Evolutionary conservation across 2,113 vertebrate genomes (phyloP).

Genomic region (Hyla sarda): DNA sequence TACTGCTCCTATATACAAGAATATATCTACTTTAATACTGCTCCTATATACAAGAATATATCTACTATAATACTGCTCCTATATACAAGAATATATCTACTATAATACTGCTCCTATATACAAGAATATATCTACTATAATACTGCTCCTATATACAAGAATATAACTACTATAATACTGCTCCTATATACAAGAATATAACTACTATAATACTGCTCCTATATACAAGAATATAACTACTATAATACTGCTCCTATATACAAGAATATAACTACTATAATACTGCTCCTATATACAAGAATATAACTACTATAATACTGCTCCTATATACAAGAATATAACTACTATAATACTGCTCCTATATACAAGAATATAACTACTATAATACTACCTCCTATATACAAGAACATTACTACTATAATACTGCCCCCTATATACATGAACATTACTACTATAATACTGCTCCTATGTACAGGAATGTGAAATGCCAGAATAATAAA

Average conservation of each 20-base stretch:
- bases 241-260: not conserved
- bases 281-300: not conserved
- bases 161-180: conserved; percentile 6
- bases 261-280: conserved; percentile 2
- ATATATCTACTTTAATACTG: not conserved
- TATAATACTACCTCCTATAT: not conserved
- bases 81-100: not conserved
- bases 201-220: not conserved
- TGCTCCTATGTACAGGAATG: not conserved
- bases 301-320: not conserved
- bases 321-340: no score
- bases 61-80: not conserved
- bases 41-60: no score
- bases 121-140: not conserved
- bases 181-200: not conserved
- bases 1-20: not conserved
- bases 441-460: not conserved
- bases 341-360: no score
- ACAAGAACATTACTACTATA: not conserved
- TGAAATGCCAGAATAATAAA: no score
- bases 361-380: no score
- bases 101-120: not conserved
- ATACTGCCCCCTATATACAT: not conserved
- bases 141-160: not conserved
- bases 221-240: conserved; percentile 1